Base-by-base conservation (phyloP, 2,888 invertebrate genomes). In the Nymphalis urticae region DNA sequence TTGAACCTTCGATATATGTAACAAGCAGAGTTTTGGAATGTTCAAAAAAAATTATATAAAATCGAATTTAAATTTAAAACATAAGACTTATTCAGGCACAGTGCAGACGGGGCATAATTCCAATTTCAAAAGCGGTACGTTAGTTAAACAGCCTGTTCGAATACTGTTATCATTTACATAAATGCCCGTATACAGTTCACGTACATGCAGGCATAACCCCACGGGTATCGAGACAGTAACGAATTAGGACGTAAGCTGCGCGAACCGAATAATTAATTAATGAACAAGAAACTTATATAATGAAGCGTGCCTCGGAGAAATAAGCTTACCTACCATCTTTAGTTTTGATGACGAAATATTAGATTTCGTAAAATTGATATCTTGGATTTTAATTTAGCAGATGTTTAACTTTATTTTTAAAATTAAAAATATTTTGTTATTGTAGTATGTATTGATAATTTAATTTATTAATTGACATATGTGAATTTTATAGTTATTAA, bases 261-360 rank as follows among this genome's bases (percentile, higher is more conserved):
- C 17, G 51, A 62, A 69, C 8, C 42, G 58, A 58, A 58, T 58
- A 58, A 58, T 58, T 64, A 48, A 60, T 60, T 59, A 50, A 58
- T 65, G 56, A 69, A 56, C 62, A 36, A 32, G 62, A 66, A 66
- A 66, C 54, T 66, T 54, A 7, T 32, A 62, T 62, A 56, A 66
- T 32, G 56, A 48, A 66, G 17, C 16, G 48, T 27, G 54, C 66
- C 54, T 56, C 9, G 13, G 62, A 54, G 66, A 32, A 21, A 58
- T 42, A 13, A 42, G 19, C 36, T 42, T 42, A 42, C 42, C 5
- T 19, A 42, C 42, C 10, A 10, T 7, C 19, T 58, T 19, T 19
- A 42, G 58, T 42, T 42, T 42, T 58, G 19, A 10, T 27, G 10
- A 16, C 27, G 19, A 58, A 42, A 36, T 58, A 58, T 36, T 36